Base-by-base conservation (phyloP, 1,140 invertebrate species). In the Calliphora vicina region DNA sequence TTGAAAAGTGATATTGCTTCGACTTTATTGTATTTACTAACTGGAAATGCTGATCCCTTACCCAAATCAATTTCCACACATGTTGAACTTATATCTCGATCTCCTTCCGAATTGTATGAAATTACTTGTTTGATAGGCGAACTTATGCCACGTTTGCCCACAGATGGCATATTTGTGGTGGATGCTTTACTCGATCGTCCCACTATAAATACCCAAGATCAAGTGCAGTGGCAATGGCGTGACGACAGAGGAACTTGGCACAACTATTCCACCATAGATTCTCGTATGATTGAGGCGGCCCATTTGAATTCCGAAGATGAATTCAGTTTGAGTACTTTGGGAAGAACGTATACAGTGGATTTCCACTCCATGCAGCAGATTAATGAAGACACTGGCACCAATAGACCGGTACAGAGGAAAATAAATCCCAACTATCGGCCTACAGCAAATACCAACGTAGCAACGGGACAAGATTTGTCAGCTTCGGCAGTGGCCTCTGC, bases 321-420 rank as follows among this genome's bases (percentile, higher is more conserved):
- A 92, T 96, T 99, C 83, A 97, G 95, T 88, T 92, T 99, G 73
- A 96, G 95, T 45, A 97, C 97, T 17, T 93, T 97, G 89, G 97
- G 97, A 83, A 93, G 97, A 86, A 97, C 97, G 12, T 99, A 99
- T 91, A 97, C 97, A 1, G 95, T 99, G 84, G 98, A 99, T 92
- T 97, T 99, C 87, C 96, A 97, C 91, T 95, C 97, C 85, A 98
- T 99, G 97, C 97, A 99, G 91, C 98, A 99, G 93, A 98, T 99
- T 84, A 99, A 99, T 91, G 98, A 99, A 92, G 97, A 99, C 91
- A 97, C 97, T 8, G 98, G 98, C 82, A 98, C 97, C 73, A 95
- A 97, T 13, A 92, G 97, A 73, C 95, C 96, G 82, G 96, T 99
- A 86, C 97, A 98, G 90, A 94, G 98, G 45, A 89, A 92, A 71